Conservation (phyloP, 2,797 vertebrate species). For the Acanthopagrus latus region DNA sequence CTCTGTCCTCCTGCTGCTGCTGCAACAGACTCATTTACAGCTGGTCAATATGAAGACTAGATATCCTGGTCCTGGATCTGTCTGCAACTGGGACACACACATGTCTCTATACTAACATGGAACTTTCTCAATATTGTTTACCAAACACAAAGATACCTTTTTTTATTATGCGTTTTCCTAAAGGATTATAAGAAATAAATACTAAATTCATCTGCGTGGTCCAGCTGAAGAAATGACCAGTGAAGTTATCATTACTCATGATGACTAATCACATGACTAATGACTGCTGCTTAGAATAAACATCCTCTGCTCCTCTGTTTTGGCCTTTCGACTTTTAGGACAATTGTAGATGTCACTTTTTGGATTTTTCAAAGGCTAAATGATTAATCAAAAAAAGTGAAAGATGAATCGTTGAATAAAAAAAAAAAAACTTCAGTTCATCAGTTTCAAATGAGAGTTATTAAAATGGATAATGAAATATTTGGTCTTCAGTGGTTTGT, state of each 20-base stretch:
- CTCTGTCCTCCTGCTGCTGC: constrained; percentile 48
- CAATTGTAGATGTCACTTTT: not conserved
- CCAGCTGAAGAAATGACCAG: not conserved
- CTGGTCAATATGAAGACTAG: constrained; percentile 3
- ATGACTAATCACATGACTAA: not conserved
- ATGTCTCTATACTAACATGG: not conserved
- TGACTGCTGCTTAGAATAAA: not conserved
- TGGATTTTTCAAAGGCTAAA: not conserved
- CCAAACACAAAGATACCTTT: not conserved
- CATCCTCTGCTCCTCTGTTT: not conserved
- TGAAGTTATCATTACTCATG: not conserved
- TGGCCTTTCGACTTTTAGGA: not conserved
- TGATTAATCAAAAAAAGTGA: not conserved
- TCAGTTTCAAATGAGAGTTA: not conserved
- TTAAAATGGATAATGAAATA: not conserved
- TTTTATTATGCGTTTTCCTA: not conserved
- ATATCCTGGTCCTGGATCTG: not conserved
- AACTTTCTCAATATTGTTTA: not conserved
- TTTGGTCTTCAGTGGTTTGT: not conserved
- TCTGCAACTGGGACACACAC: accelerated
- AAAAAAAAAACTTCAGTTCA: too few species aligned
- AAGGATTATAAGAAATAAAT: not conserved
- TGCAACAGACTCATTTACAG: constrained; percentile 34
- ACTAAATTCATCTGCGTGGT: too few species aligned
- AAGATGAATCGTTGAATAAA: not conserved